Evolutionary conservation across 2,888 invertebrate genomes (phyloP).

Genomic region (Pterostichus madidus): DNA sequence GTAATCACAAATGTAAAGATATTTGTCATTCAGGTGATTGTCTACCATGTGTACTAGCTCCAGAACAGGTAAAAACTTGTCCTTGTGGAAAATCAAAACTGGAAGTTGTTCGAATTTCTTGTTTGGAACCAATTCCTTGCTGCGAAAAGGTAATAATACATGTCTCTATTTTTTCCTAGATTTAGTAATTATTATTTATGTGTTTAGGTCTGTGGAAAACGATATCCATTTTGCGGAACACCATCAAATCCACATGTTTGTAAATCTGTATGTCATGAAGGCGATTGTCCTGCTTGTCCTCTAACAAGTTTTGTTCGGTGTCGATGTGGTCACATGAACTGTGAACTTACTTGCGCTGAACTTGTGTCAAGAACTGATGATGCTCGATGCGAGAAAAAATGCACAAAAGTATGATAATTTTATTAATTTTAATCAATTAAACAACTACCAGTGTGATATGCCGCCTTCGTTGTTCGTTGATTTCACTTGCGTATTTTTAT

Average conservation of each 20-base stretch:
- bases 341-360: conserved; percentile 88
- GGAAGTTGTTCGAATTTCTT: conserved; percentile 80
- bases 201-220: conserved; percentile 81
- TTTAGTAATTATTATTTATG: background rate
- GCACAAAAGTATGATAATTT: conserved; percentile 12
- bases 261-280: conserved; percentile 83
- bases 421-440: background rate
- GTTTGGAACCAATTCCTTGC: conserved; percentile 89
- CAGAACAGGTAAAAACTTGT: conserved; percentile 83
- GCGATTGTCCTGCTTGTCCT: conserved; percentile 88
- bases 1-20: conserved; percentile 83
- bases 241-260: conserved; percentile 84
- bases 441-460: too few species aligned
- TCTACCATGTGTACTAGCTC: conserved; percentile 82
- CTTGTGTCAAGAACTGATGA: conserved; percentile 85
- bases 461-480: too few species aligned
- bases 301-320: conserved; percentile 88
- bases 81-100: conserved; percentile 86
- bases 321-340: conserved; percentile 91
- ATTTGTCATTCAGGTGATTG: conserved; percentile 86
- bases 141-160: conserved; percentile 83
- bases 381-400: conserved; percentile 81
- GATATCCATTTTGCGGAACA: conserved; percentile 83
- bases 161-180: background rate
- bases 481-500: too few species aligned